A percentile compares a stretch with the other conserved stretches of the same genome.
Evolutionary conservation across 1,140 invertebrate genomes (phyloP).

Genomic region (Conopomorpha cramerella): DNA sequence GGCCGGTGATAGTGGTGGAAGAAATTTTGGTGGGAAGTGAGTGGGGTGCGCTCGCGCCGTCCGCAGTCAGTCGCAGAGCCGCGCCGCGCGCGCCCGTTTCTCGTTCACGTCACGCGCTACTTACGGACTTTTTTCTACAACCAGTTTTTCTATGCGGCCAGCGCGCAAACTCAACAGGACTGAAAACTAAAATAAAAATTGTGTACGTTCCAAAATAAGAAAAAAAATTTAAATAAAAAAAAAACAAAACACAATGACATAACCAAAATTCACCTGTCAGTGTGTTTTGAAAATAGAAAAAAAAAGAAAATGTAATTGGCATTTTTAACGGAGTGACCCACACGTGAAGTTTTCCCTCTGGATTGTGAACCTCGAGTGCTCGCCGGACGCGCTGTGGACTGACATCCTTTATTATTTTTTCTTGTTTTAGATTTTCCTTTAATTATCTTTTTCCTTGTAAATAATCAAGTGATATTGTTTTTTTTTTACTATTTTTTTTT

Average conservation of each 20-base stretch:
- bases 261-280: too few relatives aligned
- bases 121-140: too few relatives aligned
- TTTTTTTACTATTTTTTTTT: conserved; percentile 16
- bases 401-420: conserved; percentile 14
- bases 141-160: too few relatives aligned
- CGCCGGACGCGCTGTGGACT: conserved; percentile 31
- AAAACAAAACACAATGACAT: conserved; percentile 6
- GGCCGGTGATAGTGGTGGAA: conserved; percentile 32
- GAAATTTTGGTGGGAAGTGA: conserved; percentile 50
- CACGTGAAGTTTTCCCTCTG: conserved; percentile 46
- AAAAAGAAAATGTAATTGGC: conserved; percentile 54
- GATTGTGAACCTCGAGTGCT: conserved; percentile 19
- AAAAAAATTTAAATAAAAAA: conserved; percentile 11
- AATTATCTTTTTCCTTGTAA: conserved; percentile 30
- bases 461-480: conserved; percentile 28
- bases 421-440: conserved; percentile 11
- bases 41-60: conserved; percentile 52
- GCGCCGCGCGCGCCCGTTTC: conserved; percentile 40
- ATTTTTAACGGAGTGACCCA: conserved; percentile 46
- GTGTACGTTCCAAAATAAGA: conserved; percentile 32
- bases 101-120: too few relatives aligned
- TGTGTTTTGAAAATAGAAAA: conserved; percentile 28
- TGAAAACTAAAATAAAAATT: conserved; percentile 6
- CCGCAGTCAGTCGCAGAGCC: conserved; percentile 29
- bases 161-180: background rate